Evolutionary conservation across 2,797 vertebrate genomes (phyloP).

Genomic region (Prionace glauca): DNA sequence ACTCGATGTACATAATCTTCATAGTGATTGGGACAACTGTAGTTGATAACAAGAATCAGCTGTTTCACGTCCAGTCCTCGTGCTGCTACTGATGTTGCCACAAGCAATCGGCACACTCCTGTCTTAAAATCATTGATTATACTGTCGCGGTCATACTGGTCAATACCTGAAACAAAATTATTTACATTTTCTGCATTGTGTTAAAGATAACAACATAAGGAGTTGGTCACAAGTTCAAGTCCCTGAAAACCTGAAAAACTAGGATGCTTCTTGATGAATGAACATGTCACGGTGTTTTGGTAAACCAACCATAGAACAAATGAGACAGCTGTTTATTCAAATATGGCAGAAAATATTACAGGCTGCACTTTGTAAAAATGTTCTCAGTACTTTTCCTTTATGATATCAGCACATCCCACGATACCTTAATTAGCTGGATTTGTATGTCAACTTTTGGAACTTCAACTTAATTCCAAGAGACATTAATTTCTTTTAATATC

Average conservation of each 20-base stretch:
- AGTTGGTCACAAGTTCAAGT: neutral
- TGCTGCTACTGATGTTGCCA: slow-evolving; percentile 93
- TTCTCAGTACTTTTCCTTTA: neutral
- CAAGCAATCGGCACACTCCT: slow-evolving; percentile 86
- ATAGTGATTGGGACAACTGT: slow-evolving; percentile 94
- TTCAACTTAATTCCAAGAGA: no score
- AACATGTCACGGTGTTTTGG: neutral
- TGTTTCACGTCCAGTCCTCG: slow-evolving; percentile 92
- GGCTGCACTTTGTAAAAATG: neutral
- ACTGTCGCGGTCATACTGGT: slow-evolving; percentile 96
- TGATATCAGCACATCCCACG: no score
- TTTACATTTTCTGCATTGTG: neutral
- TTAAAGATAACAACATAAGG: neutral
- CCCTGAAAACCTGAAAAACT: neutral
- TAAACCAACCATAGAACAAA: neutral
- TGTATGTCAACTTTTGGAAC: no score
- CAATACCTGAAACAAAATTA: slow-evolving; percentile 70
- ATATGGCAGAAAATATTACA: neutral
- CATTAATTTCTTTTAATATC: no score
- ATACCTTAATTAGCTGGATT: no score
- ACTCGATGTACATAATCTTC: slow-evolving; percentile 97
- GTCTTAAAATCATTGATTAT: slow-evolving; percentile 98
- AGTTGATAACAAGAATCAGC: slow-evolving; percentile 90
- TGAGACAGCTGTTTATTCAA: neutral
- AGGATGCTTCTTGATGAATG: neutral